Evolutionary conservation across 1,140 invertebrate genomes (phyloP).

Genomic region (Phenacoccus solenopsis): DNA sequence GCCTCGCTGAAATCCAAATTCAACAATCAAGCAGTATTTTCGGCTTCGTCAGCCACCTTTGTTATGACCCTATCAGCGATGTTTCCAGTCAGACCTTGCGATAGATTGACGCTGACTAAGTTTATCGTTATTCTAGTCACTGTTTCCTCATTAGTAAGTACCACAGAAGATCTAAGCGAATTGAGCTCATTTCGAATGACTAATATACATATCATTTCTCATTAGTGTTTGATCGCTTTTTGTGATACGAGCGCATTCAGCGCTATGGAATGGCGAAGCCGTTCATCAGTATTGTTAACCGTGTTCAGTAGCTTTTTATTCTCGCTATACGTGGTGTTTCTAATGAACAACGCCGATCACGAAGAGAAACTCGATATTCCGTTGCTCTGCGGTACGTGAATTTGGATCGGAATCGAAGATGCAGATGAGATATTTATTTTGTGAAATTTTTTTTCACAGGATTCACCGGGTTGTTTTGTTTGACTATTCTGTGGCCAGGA

Average conservation of each 20-base stretch:
- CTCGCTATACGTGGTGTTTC: slow-evolving; percentile 67
- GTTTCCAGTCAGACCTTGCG: slow-evolving; percentile 60
- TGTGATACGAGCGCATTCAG: slow-evolving; percentile 20
- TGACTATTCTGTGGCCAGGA: slow-evolving; percentile 68
- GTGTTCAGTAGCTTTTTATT: slow-evolving; percentile 72
- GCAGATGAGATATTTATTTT: neutral
- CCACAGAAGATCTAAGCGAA: too few species aligned
- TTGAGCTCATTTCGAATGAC: neutral
- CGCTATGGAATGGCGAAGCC: slow-evolving; percentile 35
- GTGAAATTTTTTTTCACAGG: slow-evolving; percentile 40
- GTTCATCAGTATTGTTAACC: slow-evolving; percentile 58
- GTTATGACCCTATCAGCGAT: slow-evolving; percentile 64
- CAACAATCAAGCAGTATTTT: slow-evolving; percentile 63
- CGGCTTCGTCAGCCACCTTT: slow-evolving; percentile 69
- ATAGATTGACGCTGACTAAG: slow-evolving; percentile 71
- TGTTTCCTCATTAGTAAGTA: slow-evolving; percentile 58
- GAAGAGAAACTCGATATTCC: slow-evolving; percentile 81
- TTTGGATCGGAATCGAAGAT: too few species aligned
- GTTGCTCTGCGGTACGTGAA: slow-evolving; percentile 67
- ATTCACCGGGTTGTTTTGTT: slow-evolving; percentile 75
- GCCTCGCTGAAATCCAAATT: slow-evolving; percentile 60
- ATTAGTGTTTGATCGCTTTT: neutral
- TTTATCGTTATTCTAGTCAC: slow-evolving; percentile 61
- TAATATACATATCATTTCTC: neutral
- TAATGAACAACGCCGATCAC: slow-evolving; percentile 64